Evolutionary conservation across 2,797 vertebrate genomes (phyloP), one percentile per base, ranked within the genome.

Genomic region (Crax fasciolata): DNA sequence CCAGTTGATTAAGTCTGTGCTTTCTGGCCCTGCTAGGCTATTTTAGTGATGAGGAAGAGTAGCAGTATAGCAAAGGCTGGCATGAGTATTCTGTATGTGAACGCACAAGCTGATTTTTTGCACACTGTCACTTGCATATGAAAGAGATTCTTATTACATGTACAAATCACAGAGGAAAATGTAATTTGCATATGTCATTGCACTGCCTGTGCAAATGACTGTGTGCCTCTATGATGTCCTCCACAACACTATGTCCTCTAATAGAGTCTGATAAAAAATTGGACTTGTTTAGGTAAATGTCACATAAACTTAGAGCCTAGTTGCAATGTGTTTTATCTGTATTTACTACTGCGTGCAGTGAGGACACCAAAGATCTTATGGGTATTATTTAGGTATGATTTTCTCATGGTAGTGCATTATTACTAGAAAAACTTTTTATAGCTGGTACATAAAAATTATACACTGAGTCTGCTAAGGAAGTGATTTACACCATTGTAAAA

Each of bases 121-220:
- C 52, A 88, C 83, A 52, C 10, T 57, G 32, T 71, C 86, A 39
- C 63, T 82, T 87, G 49, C 41, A 27, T 89, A 39, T 79, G 81
- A 78, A 85, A 87, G 49, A 77, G 51, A 78, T 79, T 79, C 41
- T 23, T 49, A 57, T 30, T 92, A 58, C 44, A 54, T 27, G 59
- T 51, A 32, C 55, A 93, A 89, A 94, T 76, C 90, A 84, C 57
- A 54, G 63, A 87, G 67, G 57, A 84, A 93, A 89, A 87, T 57
- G 32, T 38, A 10, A 65, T 92, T 94, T 95, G 51, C 85, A 84
- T 75, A 21, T 67, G 58, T 88, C 59, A 67, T 84, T 93, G 48
- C 25, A 65, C 44, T 82, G 55, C 44, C 30, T 67, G 57, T 62
- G 67, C 84, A 63, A 84, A 66, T 57, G 74, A 38, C 65, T n/a